Base-by-base conservation (phyloP, 2,113 vertebrate species). In the Otolemur garnettii region DNA sequence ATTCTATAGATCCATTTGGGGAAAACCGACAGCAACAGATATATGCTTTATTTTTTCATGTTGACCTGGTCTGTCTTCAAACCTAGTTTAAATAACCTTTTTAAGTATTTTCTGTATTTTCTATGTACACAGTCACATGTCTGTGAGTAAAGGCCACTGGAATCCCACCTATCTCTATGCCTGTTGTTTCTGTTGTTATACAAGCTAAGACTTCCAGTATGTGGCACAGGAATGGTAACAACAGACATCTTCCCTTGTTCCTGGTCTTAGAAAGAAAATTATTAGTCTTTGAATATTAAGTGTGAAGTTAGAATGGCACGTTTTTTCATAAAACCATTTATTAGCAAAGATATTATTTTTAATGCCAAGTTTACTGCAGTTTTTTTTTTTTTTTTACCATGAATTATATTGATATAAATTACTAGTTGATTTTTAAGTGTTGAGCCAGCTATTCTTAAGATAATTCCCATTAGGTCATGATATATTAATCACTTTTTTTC, bases 381-480 rank as follows among this genome's bases (percentile, higher is more conserved):
- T 24, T 74, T 83, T 45, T 45, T 45, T 45, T 45, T n/a, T n/a
- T 50, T 50, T 50, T 83, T 83, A 26, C 24, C 38, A 21, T 45
- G 10, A 78, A 50, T 81, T 17, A 93, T 38, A 1, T 66, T 81
- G 18, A 30, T 88, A 69, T 17, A 10, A 92, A 28, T 84, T 35
- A 30, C 10, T 50, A 17, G 17, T 33, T 89, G 14, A 66, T 91
- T 93, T 91, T 83, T 77, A 88, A 69, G 78, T 71, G 4, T 80
- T 96, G 13, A 83, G 22, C 9, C 15, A 74, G 22, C 9, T 53
- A 78, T 71, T 94, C 38, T 91, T 91, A 13, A 94, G 62, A 92
- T 80, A 59, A 71, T 90, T 1, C 17, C 7, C 18, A 17, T 75
- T 95, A 69, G 11, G 7, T 55, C 38, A 75, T 42, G 50, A 42